Base-by-base conservation (phyloP, 1,140 invertebrate species). In the Anagrus nilaparvatae region DNA sequence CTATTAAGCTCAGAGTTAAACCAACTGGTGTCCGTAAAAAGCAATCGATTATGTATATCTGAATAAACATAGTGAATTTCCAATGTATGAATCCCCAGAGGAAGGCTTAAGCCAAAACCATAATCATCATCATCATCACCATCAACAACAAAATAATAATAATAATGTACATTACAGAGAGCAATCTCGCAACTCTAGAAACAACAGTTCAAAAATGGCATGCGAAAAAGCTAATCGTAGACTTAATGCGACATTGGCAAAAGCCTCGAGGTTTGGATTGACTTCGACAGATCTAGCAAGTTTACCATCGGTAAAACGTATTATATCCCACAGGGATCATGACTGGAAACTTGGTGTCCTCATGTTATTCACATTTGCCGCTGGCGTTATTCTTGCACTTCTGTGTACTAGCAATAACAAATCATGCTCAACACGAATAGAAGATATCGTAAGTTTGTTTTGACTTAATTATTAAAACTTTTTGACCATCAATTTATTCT, bases 311-410 rank as follows among this genome's bases (percentile, higher is more conserved):
- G 58, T 61, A 29, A 63, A 60, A 48, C 61, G 55, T 18, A 57
- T 67, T 38, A 55, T 64, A 14, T 59, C 63, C 4, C 54, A 58
- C 18, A 59, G 59, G 44, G 62, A 67, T 52, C 60, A 65, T 44
- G 65, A 62, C 20, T 67, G 65, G 65, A 64, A 58, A 42, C 50
- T 67, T 38, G 61, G 61, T 23, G 60, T 66, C 6, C 60, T 65
- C 34, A 52, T 67, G 5, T 50, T 63, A 12, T 57, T 66, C 2
- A 62, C 66, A 57, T 58, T 66, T 39, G 58, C 57, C 3, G 63
- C 61, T 3, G 59, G 59, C 5, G 56, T 65, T 31, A 61, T 67
- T 49, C 63, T 67, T 28, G 63, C 59, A 6, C 55, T 66, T 20
- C 59, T 65, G 17, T 67, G 65, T 46, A 63, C 61, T 14, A 58